Base-by-base conservation (phyloP, 2,113 vertebrate species). In the Bufo bufo region DNA sequence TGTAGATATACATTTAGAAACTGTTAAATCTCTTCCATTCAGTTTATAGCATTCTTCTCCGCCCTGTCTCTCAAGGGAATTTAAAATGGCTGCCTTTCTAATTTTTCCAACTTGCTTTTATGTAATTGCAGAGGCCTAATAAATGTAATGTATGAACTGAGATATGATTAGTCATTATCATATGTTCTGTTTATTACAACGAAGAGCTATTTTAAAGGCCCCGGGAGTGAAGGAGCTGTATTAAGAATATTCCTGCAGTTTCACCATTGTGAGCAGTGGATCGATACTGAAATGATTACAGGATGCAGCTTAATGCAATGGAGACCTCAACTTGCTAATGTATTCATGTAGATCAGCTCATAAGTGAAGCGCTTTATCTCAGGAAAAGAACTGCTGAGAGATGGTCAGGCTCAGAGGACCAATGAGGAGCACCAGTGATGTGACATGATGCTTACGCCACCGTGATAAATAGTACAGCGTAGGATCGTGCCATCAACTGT, bases 261-360 rank as follows among this genome's bases (percentile, higher is more conserved):
- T 75, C 80, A 77, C 61, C 49, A 89, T 69, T 84, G 81, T 78
- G 82, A 89, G 66, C 82, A 78, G 72, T 63, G 65, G 81, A 89
- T 89, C 87, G 23, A 89, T 89, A 89, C 72, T 89, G 74, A 77
- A 89, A 89, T 78, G 87, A 84, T 84, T 89, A 78, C 87, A 89
- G 87, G 81, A 89, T 89, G 82, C 82, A 84, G 81, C 72, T 45
- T 84, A 89, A 89, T 84, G 77, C 81, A 88, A 74, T 82, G 47
- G 87, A 75, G 87, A 88, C 71, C 59, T 83, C 87, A 88, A 88
- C 69, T 88, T 77, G 82, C 81, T 89, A 89, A 89, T 89, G 82
- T 84, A 89, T 89, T 89, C 82, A 89, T 89, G 87, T 82, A 89
- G 87, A 84, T 89, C 87, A 84, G 87, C 82, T 78, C 72, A 78